A percentile compares a stretch with the other conserved stretches of the same genome.
phyloP scores from a whole-genome alignment of 2,888 invertebrate genomes.

The Nipponacmea schrenckii region DNA sequence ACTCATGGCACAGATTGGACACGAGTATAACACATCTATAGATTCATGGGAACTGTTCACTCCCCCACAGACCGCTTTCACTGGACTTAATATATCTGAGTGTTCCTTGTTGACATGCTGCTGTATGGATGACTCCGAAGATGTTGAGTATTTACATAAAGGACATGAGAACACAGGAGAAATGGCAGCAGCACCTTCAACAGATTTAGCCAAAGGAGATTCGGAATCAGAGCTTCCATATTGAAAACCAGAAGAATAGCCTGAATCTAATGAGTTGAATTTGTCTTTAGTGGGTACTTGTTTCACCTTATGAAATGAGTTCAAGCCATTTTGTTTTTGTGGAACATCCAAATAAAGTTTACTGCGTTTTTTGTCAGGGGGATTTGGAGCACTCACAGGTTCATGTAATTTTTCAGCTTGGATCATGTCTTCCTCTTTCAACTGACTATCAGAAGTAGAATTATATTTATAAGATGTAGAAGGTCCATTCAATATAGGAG shows the following conservation, averaged over 20 bases:
- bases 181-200: conserved; percentile 5
- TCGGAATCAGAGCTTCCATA: conserved; percentile 1
- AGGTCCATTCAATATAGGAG: background rate
- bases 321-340: conserved; percentile 7
- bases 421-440: background rate
- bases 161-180: conserved; percentile 72
- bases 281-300: conserved; percentile 1
- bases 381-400: background rate
- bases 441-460: background rate
- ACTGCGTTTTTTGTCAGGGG: conserved; percentile 14
- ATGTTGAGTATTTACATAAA: conserved; percentile 81
- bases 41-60: conserved; percentile 28
- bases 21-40: conserved; percentile 72
- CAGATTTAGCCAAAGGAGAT: background rate
- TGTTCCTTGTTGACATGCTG: conserved; percentile 87
- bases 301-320: conserved; percentile 1
- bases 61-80: conserved; percentile 2
- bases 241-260: background rate
- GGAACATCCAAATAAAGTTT: conserved; percentile 21
- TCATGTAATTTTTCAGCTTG: background rate
- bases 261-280: background rate
- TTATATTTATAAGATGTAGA: background rate
- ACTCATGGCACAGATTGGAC: conserved; percentile 82
- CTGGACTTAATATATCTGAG: conserved; percentile 67
- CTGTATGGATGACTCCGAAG: conserved; percentile 80